Conservation (phyloP, 2,113 vertebrate genomes). For the Engraulis encrasicolus region DNA sequence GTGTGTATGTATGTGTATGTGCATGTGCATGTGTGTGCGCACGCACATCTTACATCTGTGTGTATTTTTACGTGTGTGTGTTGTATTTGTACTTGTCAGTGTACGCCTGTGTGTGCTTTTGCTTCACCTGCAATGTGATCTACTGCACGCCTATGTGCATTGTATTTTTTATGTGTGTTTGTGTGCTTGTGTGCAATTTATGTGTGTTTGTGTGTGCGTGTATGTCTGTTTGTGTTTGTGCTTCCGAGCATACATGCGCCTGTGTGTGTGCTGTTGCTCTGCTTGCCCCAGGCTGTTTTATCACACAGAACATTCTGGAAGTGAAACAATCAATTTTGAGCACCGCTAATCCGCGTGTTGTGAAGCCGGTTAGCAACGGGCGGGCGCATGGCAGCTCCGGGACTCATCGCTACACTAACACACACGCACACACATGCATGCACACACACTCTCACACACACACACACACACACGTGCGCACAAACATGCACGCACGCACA, state of each 20-base stretch:
- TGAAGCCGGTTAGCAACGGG: conserved; percentile 5
- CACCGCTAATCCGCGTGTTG: conserved; percentile 4
- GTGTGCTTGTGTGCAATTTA: background rate
- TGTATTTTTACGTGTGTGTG: background rate
- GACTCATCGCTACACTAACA: background rate
- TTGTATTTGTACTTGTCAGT: background rate
- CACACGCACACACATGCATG: too few species aligned
- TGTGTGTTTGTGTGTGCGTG: background rate
- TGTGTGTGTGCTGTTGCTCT: background rate
- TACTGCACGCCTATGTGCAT: too few species aligned
- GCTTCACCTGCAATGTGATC: too few species aligned
- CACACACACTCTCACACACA: too few species aligned
- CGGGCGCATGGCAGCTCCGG: background rate
- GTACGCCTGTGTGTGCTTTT: too few species aligned
- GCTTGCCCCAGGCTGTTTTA: conserved; percentile 18
- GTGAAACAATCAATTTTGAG: conserved; percentile 17
- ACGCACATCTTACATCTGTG: background rate
- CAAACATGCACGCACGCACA: too few species aligned
- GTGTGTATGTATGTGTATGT: too few species aligned
- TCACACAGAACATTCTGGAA: conserved; percentile 21
- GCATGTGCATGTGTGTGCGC: background rate
- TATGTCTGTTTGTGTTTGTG: background rate
- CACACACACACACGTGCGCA: too few species aligned
- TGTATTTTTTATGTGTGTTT: background rate
- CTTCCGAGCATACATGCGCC: background rate